Evolutionary conservation across 2,888 invertebrate species (phyloP), one percentile per base, ranked within the genome.

Genomic region (Ametastegia equiseti): DNA sequence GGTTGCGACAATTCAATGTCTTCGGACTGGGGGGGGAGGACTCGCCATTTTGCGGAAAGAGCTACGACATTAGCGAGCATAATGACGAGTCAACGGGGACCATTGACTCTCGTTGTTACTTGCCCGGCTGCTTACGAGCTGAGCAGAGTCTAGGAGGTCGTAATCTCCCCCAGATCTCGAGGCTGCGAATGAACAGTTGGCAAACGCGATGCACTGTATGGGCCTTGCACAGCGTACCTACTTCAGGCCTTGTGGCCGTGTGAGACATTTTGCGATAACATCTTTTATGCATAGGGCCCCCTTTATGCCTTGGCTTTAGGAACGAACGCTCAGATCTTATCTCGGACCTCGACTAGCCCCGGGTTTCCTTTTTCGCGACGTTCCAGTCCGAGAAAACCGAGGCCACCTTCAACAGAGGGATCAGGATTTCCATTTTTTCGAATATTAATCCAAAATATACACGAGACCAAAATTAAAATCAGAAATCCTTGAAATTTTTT

Each of bases 91-190:
- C 78, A 33, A 78, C 78, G 78, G 78, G 45, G 42, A 78, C 78
- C 60, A 60, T 63, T 78, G 60, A 60, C 78, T 78, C 78, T 78
- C 78, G 57, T 63, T 78, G 60, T 78, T 63, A 60, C 42, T 78
- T 45, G 39, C n/a, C 60, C 57, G 60, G 42, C 60, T 42, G 45
- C 63, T 47, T 71, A 67, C 65, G 15, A 30, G 75, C 7, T 19
- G 4, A 54, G 13, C 33, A 33, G 50, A 75, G 75, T 75, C 75
- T 50, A 75, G 75, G 75, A 75, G 75, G 75, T 30, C 78, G 39
- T 42, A 78, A 78, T 88, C 86, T 86, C 87, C 86, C 85, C 84
- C 83, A 85, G 87, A 89, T 89, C 89, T 89, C 84, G 84, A 83
- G 82, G 79, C 82, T 82, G 71, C 63, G 77, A 82, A 86, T 87